Evolutionary conservation across 1,140 invertebrate species (phyloP), one percentile per base, ranked within the genome.

Genomic region (Babylonia areolata): DNA sequence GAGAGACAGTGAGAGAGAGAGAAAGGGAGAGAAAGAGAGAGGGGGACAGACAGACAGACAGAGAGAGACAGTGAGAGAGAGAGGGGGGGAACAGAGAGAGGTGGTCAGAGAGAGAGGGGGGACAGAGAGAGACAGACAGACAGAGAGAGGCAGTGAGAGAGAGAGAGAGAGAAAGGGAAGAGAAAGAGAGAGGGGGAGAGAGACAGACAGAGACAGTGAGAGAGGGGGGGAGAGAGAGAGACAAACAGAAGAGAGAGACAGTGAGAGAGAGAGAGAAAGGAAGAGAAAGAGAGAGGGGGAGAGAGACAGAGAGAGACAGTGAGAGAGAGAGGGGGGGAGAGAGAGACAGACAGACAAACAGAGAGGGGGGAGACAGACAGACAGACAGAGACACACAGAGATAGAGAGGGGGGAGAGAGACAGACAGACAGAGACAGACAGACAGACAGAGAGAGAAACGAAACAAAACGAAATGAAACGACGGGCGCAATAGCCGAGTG

Each of bases 51-150:
- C n/a, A 58, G 35, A 77, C 23, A 51, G 31, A 75, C 5, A 58
- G 84, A 75, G n/a, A 75, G 73, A 75, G n/a, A 75, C 15, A 75
- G n/a, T 6, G 73, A 33, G n/a, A 75, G 73, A 75, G n/a, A 75
- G 73, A 15, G 73, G 35, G n/a, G 35, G 5, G 35, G 73, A n/a
- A n/a, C n/a, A 75, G 73, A 75, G 73, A 75, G 73, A 75, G n/a
- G 31, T 5, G 35, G 73, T 35, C 15, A 39, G 33, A 75, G 20
- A 75, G 33, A 75, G 20, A 75, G 31, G 15, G 42, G 42, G 15
- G 42, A 15, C 5, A 46, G 42, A 46, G 42, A 46, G 42, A 46
- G 42, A 33, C 15, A 75, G 33, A 75, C 15, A 75, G 33, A 75
- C 6, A 46, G 42, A 46, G 42, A 46, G 42, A 46, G 42, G 15